Evolutionary conservation across 2,888 invertebrate genomes (phyloP), one percentile per base, ranked within the genome.

Genomic region (Hyles lineata): DNA sequence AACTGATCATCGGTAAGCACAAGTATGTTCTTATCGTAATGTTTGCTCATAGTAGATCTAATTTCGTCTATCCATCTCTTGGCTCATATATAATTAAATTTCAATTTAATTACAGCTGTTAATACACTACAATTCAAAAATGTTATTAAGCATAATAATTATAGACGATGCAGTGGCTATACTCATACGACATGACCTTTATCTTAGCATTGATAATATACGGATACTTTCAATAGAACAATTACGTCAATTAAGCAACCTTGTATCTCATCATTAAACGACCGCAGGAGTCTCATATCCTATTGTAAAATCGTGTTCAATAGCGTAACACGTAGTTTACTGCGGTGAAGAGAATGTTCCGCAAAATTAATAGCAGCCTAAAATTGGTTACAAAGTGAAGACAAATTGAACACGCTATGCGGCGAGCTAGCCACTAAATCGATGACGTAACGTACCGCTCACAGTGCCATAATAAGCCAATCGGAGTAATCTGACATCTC

Each of bases 341-440:
- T 55, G 52, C 52, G 52, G 52, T 7, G n/a, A 19, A 55, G 19
- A 55, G 52, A 17, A 55, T 11, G 43, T 43, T 43, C 43, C 11
- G 43, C 43, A 55, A 55, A 55, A n/a, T 55, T 55, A 55, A 55
- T 55, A 19, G 52, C 19, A 55, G n/a, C 17, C 52, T 19, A n/a
- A 55, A 43, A 55, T 55, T 55, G n/a, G 55, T n/a, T 55, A 55
- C 55, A n/a, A 55, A 55, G 6, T 55, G 55, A 55, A 55, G 55
- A 55, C 43, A 43, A 43, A 43, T 43, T 55, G 17, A n/a, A 55
- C 55, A 55, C 55, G 55, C 55, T n/a, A 55, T 55, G 55, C 55
- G 43, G 43, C 15, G 43, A 43, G 55, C 55, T 55, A n/a, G 19
- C 55, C n/a, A 55, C 55, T 17, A n/a, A 55, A 55, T 55, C n/a